phyloP scores from a whole-genome alignment of 2,888 invertebrate species.

The Diarsia mendica region DNA sequence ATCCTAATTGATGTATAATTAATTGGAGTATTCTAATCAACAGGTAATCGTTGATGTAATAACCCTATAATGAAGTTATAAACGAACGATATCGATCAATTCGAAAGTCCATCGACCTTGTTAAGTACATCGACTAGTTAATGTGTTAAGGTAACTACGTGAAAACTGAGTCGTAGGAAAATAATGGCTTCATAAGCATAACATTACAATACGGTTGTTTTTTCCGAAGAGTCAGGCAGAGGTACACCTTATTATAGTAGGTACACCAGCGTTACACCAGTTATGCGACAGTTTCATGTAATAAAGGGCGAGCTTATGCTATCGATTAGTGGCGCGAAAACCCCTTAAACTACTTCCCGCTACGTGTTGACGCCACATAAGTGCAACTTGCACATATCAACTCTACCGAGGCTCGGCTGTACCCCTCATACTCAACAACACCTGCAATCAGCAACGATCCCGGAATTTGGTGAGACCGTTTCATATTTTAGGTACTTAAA shows the following conservation, averaged over 20 bases:
- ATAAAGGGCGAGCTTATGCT: too few species aligned
- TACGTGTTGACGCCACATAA: too few species aligned
- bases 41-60: neutral
- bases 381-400: too few species aligned
- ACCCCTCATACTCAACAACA: too few species aligned
- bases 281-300: neutral
- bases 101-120: conserved; percentile 37
- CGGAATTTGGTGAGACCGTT: too few species aligned
- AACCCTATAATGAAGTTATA: conserved; percentile 4
- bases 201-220: neutral
- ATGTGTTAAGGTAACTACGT: conserved; percentile 24
- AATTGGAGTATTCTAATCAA: neutral
- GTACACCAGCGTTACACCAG: neutral
- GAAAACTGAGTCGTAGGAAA: neutral
- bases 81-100: conserved; percentile 12
- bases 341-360: too few species aligned
- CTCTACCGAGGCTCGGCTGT: too few species aligned
- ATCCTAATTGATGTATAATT: conserved; percentile 7
- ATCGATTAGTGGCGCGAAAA: too few species aligned
- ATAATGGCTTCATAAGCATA: neutral
- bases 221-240: neutral
- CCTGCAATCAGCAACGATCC: too few species aligned
- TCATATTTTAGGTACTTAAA: too few species aligned
- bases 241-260: neutral
- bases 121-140: neutral